A percentile compares a stretch with the other conserved stretches of the same genome.
phyloP scores from a whole-genome alignment of 2,797 vertebrate species.

The Pangasius larnaudii region DNA sequence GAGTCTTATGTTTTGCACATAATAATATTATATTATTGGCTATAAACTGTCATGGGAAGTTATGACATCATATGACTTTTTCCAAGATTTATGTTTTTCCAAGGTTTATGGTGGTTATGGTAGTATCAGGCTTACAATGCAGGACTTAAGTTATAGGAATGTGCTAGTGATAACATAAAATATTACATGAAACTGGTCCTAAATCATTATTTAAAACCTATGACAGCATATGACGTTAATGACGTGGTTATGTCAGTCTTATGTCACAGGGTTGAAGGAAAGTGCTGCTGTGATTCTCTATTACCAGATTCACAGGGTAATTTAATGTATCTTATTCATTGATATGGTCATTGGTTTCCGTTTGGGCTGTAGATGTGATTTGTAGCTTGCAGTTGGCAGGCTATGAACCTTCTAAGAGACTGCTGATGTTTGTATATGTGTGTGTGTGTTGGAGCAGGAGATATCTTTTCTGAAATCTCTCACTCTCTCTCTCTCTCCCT shows the following conservation, averaged over 20 bases:
- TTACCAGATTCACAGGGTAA: not conserved
- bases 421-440: constrained; percentile 19
- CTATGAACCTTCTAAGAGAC: constrained; percentile 29
- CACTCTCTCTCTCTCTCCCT: constrained; percentile 1
- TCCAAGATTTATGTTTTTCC: no score
- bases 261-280: not conserved
- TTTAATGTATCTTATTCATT: not conserved
- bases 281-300: not conserved
- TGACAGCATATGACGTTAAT: not conserved
- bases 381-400: constrained; percentile 35
- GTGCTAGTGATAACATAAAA: not conserved
- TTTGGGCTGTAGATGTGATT: constrained; percentile 24
- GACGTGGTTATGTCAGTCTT: not conserved
- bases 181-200: not conserved
- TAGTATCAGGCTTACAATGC: not conserved
- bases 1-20: no score
- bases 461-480: constrained; percentile 27
- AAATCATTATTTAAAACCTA: not conserved
- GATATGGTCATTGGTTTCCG: not conserved
- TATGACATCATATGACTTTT: not conserved
- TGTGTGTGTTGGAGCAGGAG: constrained; percentile 15
- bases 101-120: not conserved
- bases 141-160: not conserved
- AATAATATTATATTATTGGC: not conserved
- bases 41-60: not conserved